phyloP scores from a whole-genome alignment of 2,888 invertebrate genomes.

The Saturnia pavonia region DNA sequence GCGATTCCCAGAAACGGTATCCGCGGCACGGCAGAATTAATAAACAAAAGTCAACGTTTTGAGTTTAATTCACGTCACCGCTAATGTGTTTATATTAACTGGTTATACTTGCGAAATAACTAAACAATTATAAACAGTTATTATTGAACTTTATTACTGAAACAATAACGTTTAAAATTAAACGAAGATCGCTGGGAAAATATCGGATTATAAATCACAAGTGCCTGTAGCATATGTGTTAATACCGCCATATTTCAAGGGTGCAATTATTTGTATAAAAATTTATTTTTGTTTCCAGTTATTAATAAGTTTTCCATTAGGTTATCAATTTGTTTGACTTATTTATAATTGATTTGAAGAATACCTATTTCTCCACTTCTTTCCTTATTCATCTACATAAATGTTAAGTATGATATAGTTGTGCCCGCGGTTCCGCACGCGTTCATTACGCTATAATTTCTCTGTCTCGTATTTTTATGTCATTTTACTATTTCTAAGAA shows the following conservation, averaged over 20 bases:
- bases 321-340: neutral
- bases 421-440: too few species aligned
- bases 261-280: slow-evolving; percentile 2
- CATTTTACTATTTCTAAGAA: too few species aligned
- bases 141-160: neutral
- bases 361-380: too few species aligned
- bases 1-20: neutral
- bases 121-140: neutral
- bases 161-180: neutral
- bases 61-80: slow-evolving; percentile 3
- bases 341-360: neutral
- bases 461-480: too few species aligned
- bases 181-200: neutral
- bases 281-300: neutral
- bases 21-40: neutral
- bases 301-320: neutral
- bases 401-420: too few species aligned
- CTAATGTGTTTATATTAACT: slow-evolving; percentile 6
- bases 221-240: neutral
- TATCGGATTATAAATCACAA: neutral
- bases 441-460: too few species aligned
- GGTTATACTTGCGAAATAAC: neutral
- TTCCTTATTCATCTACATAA: neutral
- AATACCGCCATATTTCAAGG: slow-evolving; percentile 1
- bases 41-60: neutral